Percentiles rank a stretch among this genome's conserved stretches.
Evolutionary conservation across 2,797 vertebrate genomes (phyloP).

Genomic region (Acanthopagrus latus): DNA sequence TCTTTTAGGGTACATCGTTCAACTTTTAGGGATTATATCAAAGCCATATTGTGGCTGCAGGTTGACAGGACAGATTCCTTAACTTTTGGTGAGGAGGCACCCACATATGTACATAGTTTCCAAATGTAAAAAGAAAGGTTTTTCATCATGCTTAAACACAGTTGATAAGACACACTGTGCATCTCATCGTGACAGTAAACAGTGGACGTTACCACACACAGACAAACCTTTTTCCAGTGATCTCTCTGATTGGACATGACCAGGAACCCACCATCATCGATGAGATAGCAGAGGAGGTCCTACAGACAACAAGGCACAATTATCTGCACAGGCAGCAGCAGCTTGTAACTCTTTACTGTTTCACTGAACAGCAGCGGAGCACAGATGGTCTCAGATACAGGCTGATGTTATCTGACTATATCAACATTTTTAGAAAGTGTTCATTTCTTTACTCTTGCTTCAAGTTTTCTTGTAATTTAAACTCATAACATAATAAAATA

Average conservation of each 20-base stretch:
- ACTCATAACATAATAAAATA: background rate
- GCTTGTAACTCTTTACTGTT: background rate
- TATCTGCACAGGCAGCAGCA: background rate
- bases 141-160: background rate
- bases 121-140: background rate
- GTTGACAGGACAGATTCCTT: no score
- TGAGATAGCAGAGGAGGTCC: constrained; percentile 97
- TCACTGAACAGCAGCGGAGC: background rate
- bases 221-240: constrained; percentile 93
- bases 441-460: background rate
- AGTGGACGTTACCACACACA: background rate
- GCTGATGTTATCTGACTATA: background rate
- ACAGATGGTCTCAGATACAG: background rate
- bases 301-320: constrained; percentile 39
- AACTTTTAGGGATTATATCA: no score
- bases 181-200: no score
- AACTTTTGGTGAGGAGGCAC: no score
- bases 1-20: no score
- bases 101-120: no score
- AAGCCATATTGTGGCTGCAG: no score
- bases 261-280: constrained; percentile 97
- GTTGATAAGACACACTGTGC: background rate
- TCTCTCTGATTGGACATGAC: constrained; percentile 99
- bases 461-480: background rate
- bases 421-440: background rate